A percentile compares a stretch with the other conserved stretches of the same genome.
phyloP scores from a whole-genome alignment of 1,140 invertebrate genomes.

The Acromyrmex heyeri region DNA sequence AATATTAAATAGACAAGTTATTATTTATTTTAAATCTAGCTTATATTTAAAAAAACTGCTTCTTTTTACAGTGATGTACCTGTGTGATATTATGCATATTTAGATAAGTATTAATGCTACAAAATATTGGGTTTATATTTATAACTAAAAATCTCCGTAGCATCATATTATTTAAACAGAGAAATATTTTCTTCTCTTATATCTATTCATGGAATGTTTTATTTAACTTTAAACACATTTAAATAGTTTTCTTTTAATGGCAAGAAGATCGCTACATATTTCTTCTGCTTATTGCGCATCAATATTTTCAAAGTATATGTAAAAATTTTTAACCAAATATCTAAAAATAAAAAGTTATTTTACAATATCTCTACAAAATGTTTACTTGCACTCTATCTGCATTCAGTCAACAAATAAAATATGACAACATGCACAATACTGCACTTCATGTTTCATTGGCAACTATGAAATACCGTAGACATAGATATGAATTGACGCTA shows the following conservation, averaged over 20 bases:
- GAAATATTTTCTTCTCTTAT: not conserved
- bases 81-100: not conserved
- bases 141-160: not conserved
- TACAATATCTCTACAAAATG: not conserved
- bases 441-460: slow-evolving; percentile 39
- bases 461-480: slow-evolving; percentile 28
- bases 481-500: slow-evolving; percentile 3
- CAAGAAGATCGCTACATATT: not conserved
- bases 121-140: slow-evolving; percentile 13
- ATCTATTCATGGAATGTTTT: not conserved
- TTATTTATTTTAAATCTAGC: not conserved
- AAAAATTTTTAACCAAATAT: not conserved
- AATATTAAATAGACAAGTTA: not conserved
- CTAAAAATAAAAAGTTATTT: not conserved
- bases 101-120: not conserved
- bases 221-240: not conserved
- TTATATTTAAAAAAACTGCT: not conserved
- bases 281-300: not conserved
- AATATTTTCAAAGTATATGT: not conserved
- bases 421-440: slow-evolving; percentile 16
- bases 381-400: not conserved
- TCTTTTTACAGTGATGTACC: not conserved
- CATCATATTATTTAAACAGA: not conserved
- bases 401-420: slow-evolving; percentile 22
- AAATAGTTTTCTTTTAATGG: not conserved